phyloP scores from a whole-genome alignment of 2,888 invertebrate genomes.

The Harpagoxenus sublaevis region DNA sequence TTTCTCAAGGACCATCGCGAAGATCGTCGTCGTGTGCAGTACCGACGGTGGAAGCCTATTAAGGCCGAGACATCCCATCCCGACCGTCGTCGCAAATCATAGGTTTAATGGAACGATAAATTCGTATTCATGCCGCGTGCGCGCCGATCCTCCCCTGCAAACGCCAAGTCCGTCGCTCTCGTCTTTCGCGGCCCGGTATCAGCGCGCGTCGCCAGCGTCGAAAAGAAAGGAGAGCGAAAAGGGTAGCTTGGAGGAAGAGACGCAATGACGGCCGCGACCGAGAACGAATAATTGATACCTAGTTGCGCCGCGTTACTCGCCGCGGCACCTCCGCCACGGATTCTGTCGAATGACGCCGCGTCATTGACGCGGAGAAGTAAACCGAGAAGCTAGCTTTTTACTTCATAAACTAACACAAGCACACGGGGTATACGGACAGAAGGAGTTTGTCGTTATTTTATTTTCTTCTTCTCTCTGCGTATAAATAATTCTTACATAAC shows the following conservation, averaged over 20 bases:
- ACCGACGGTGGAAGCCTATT: slow-evolving; percentile 70
- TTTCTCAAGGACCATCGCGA: slow-evolving; percentile 63
- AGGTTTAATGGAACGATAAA: slow-evolving; percentile 74
- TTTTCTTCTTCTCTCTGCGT: not conserved
- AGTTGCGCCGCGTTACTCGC: slow-evolving; percentile 11
- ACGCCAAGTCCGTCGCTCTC: not conserved
- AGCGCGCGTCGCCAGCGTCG: not conserved
- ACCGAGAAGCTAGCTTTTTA: not conserved
- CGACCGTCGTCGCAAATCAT: slow-evolving; percentile 69
- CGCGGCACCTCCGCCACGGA: not conserved
- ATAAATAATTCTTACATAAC: not conserved
- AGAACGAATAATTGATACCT: slow-evolving; percentile 40
- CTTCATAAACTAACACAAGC: not conserved
- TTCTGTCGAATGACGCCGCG: not conserved
- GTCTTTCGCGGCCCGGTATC: slow-evolving; percentile 1
- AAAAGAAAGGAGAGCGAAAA: slow-evolving; percentile 7
- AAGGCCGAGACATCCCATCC: slow-evolving; percentile 64
- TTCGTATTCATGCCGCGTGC: slow-evolving; percentile 66
- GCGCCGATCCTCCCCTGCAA: slow-evolving; percentile 36
- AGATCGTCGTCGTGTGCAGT: slow-evolving; percentile 56
- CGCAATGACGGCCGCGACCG: not conserved
- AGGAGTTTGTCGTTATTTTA: not conserved
- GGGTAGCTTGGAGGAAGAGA: not conserved
- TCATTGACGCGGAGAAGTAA: not conserved
- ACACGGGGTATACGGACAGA: not conserved